These are phyloP conservation scores for Gorsachius magnificus DNA, from an alignment of 2,797 vertebrate genomes.

Conservation along the genomic window DNA sequence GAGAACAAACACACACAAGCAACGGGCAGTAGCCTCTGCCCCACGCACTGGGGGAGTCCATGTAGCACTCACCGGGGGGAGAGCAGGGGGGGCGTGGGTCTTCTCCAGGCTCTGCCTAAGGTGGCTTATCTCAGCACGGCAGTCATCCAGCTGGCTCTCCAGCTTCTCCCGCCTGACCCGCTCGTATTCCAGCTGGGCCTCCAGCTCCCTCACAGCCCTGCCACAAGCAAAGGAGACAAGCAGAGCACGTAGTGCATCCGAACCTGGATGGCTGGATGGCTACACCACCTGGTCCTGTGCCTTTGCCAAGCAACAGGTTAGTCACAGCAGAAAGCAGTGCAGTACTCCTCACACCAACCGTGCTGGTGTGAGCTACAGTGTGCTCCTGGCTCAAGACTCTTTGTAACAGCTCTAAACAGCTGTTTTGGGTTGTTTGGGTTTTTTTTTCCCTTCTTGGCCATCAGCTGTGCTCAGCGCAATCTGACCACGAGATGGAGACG, in stretches of 20 bases:
- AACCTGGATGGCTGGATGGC: not conserved
- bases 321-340: not conserved
- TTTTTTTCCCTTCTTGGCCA: not conserved
- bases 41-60: accelerated
- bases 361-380: not conserved
- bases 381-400: not conserved
- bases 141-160: constrained; percentile 78
- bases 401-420: accelerated
- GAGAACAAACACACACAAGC: not conserved
- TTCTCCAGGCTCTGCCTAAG: constrained; percentile 59
- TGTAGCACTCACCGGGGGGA: constrained; percentile 40
- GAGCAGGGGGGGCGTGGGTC: not conserved
- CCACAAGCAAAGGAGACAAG: not conserved
- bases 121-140: constrained; percentile 65
- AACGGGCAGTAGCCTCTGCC: not conserved
- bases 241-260: not conserved
- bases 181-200: constrained; percentile 76
- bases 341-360: not conserved
- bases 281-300: not conserved
- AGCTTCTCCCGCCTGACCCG: constrained; percentile 77
- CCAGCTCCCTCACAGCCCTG: constrained; percentile 74
- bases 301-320: not conserved
- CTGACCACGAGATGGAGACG: constrained; percentile 29
- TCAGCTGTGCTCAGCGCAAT: not conserved
- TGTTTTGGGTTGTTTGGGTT: too few relatives aligned